Conservation (phyloP, 2,113 vertebrate genomes). For the Lanius collurio region DNA sequence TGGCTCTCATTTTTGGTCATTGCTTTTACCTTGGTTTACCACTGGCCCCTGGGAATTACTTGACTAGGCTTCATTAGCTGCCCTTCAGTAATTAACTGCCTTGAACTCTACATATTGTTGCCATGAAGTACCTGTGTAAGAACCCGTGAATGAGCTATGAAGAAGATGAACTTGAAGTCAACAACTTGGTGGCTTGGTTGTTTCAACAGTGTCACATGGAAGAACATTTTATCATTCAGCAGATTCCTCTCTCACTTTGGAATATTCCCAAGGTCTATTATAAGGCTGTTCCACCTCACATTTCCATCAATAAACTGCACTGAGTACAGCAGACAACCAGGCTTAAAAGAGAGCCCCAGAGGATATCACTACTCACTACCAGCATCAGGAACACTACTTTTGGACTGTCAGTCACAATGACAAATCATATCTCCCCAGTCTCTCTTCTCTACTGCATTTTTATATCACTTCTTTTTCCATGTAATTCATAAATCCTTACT, state of each 20-base stretch:
- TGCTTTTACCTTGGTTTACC: neutral
- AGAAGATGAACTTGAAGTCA: neutral
- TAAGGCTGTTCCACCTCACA: neutral
- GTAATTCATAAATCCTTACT: slow-evolving; percentile 56
- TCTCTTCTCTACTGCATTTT: slow-evolving; percentile 28
- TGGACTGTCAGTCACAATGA: slow-evolving; percentile 56
- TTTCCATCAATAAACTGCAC: neutral
- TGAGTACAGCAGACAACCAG: neutral
- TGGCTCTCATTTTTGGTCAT: neutral
- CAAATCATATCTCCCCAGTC: slow-evolving; percentile 34
- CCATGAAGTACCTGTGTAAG: neutral
- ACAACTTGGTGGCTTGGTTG: neutral
- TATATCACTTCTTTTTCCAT: slow-evolving; percentile 11
- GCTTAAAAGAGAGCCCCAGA: neutral
- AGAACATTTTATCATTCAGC: neutral
- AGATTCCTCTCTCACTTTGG: neutral
- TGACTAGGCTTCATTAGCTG: neutral
- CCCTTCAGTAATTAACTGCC: neutral
- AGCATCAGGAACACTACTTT: slow-evolving; percentile 20
- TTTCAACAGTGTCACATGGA: neutral
- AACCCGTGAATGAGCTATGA: neutral
- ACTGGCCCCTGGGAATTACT: neutral
- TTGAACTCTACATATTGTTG: neutral
- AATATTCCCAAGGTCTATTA: neutral
- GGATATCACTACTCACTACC: neutral